A percentile compares a stretch with the other conserved stretches of the same genome.
phyloP scores from a whole-genome alignment of 2,888 invertebrate genomes.

The Cheilosia soror region DNA sequence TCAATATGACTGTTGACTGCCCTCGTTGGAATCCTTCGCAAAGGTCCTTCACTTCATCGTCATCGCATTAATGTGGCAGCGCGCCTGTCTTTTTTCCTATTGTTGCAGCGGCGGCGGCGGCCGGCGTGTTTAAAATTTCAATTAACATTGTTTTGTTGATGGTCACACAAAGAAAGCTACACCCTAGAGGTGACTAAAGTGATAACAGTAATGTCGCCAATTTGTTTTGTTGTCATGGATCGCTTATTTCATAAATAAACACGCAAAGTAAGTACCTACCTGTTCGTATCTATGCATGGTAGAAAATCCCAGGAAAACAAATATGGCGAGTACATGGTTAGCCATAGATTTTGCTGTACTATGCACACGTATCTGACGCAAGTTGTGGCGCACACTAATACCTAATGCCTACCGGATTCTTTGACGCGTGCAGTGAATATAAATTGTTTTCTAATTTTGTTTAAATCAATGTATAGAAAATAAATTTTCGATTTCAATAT shows the following conservation, averaged over 20 bases:
- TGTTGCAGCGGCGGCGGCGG: neutral
- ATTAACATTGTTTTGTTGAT: constrained; percentile 47
- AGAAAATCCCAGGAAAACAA: constrained; percentile 22
- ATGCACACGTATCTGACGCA: constrained; percentile 46
- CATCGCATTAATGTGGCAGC: neutral
- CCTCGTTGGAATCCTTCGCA: constrained; percentile 38
- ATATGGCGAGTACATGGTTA: constrained; percentile 29
- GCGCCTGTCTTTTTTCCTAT: constrained; percentile 13
- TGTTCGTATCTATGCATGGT: neutral
- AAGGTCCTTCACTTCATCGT: constrained; percentile 54
- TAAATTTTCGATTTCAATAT: constrained; percentile 33
- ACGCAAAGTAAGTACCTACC: constrained; percentile 8
- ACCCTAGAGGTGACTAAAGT: constrained; percentile 36
- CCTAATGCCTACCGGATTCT: constrained; percentile 56
- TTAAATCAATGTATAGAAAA: neutral
- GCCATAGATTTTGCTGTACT: neutral
- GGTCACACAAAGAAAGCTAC: constrained; percentile 47
- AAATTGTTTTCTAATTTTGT: constrained; percentile 54
- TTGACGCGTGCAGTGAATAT: constrained; percentile 44
- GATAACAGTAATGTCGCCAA: constrained; percentile 49
- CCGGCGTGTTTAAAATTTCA: constrained; percentile 46
- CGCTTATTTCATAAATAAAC: constrained; percentile 23
- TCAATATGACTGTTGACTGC: constrained; percentile 38
- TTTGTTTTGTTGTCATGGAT: constrained; percentile 21
- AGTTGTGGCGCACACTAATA: constrained; percentile 25